Conservation (phyloP, 2,113 vertebrate species). For the Charina bottae region DNA sequence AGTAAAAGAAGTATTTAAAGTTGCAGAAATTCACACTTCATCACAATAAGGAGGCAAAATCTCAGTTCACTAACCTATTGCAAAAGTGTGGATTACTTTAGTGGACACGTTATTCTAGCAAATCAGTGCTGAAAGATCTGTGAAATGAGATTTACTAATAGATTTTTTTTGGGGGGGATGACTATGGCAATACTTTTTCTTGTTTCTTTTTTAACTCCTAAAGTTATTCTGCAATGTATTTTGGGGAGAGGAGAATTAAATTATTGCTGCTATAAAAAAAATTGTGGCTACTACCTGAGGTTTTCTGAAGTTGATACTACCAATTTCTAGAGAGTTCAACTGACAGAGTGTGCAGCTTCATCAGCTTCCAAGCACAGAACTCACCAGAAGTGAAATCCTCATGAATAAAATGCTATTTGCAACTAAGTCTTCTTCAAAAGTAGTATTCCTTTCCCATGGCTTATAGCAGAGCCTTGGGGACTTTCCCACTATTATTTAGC, state of each 20-base stretch:
- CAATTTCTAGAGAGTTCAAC: background rate
- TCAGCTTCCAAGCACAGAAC: background rate
- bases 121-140: too few species aligned
- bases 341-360: background rate
- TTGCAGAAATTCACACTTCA: background rate
- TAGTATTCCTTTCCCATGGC: background rate
- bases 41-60: background rate
- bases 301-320: background rate
- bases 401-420: too few species aligned
- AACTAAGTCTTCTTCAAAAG: too few species aligned
- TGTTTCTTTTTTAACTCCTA: background rate
- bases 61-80: background rate
- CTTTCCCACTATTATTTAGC: background rate
- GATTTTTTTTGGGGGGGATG: background rate
- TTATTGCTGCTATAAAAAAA: background rate
- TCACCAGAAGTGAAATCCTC: too few species aligned
- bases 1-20: background rate
- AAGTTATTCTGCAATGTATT: background rate
- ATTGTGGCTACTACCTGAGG: background rate
- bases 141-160: background rate
- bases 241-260: background rate
- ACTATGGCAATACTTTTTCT: background rate
- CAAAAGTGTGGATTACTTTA: slow-evolving; percentile 3
- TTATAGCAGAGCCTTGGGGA: background rate
- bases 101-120: background rate